phyloP scores from a whole-genome alignment of 2,113 vertebrate species.

The Melanotaenia duboulayi region DNA sequence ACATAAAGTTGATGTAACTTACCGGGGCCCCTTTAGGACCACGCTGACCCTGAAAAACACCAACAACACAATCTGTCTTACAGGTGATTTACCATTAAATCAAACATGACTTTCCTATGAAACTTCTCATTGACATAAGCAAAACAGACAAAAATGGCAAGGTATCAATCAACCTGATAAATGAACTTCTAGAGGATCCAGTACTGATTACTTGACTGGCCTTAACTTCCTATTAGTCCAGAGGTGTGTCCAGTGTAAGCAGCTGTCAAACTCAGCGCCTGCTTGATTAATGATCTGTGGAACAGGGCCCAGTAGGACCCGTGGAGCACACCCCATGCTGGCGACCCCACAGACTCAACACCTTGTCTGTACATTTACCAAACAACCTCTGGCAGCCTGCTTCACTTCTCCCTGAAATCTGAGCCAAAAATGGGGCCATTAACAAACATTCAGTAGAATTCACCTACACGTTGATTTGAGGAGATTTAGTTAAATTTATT shows the following conservation, averaged over 20 bases:
- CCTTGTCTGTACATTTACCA: constrained; percentile 19
- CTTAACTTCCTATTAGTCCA: constrained; percentile 37
- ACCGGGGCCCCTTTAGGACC: constrained; percentile 82
- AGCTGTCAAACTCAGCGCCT: constrained; percentile 40
- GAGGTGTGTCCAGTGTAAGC: constrained; percentile 22
- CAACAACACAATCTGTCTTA: constrained; percentile 15
- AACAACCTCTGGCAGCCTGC: constrained; percentile 21
- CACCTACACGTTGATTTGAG: no score
- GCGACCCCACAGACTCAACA: constrained; percentile 27
- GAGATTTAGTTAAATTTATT: no score
- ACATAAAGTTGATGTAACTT: constrained; percentile 48
- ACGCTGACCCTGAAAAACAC: constrained; percentile 78
- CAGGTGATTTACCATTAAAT: no score
- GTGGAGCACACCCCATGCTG: constrained; percentile 19
- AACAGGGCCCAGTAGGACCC: constrained; percentile 31
- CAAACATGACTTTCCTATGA: not conserved
- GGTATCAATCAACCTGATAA: constrained; percentile 13
- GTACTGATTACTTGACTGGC: constrained; percentile 10
- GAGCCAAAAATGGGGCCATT: no score
- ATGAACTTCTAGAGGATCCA: not conserved
- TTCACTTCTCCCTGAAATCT: constrained; percentile 29
- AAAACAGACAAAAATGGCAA: constrained; percentile 2
- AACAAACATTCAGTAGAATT: no score
- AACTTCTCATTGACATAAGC: not conserved
- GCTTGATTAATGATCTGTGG: constrained; percentile 55